Base-by-base conservation (phyloP, 1,140 invertebrate species). In the Leptinotarsa lineolata region DNA sequence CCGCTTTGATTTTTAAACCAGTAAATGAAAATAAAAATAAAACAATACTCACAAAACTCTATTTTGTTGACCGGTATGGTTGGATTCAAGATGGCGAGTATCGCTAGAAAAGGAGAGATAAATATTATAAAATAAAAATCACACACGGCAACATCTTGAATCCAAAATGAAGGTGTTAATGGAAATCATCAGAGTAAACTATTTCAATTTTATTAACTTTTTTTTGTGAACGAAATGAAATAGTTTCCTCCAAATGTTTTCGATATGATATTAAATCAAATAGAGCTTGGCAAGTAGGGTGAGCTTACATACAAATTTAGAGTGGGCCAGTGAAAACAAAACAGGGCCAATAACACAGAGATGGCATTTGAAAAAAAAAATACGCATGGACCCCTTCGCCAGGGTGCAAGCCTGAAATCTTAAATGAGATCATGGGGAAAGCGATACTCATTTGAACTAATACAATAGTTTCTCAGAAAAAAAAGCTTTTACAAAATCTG, bases 21-120 rank as follows among this genome's bases (percentile, higher is more conserved):
- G 48, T 18, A 54, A 54, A 4, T 54, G 48, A 58, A 22, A 22
- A 59, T 13, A 58, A 69, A 58, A 69, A 54, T 54, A 69, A 69
- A 54, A 24, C n/a, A 46, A 46, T 69, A 69, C 68, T 69, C 68
- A 69, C 68, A 69, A 69, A 69, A 46, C 68, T 69, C 68, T 69
- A 48, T 69, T 69, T 24, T 69, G 68, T 24, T 69, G 68, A 69
- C 68, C 54, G 68, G 68, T 69, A 54, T 69, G 68, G 68, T 69
- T 69, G 45, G 68, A 69, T 69, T 69, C 68, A 69, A 69, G 68
- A 69, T 69, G 68, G 45, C 68, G 39, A 58, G 20, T 24, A 59
- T 69, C 68, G 30, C 68, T 69, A 69, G 45, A 69, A 69, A 69
- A 69, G 45, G 68, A 54, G 54, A 69, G 54, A 69, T 59, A 69